Evolutionary conservation across 2,113 vertebrate genomes (phyloP).

Genomic region (Tetrao urogallus): DNA sequence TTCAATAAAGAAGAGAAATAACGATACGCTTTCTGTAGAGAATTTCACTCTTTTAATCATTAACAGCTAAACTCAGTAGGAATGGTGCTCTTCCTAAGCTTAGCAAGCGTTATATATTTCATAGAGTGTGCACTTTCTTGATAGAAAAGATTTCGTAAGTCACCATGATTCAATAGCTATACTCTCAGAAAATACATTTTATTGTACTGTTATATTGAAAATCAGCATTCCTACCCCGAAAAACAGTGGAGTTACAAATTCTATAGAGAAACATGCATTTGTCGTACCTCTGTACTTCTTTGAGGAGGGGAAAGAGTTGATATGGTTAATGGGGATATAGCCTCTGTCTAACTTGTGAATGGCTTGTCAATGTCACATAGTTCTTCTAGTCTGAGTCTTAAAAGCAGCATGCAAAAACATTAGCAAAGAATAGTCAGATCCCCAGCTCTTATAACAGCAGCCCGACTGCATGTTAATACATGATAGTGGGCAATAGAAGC

Average conservation of each 20-base stretch:
- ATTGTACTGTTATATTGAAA: neutral
- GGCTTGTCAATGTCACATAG: neutral
- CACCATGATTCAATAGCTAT: neutral
- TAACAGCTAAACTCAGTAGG: neutral
- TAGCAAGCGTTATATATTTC: neutral
- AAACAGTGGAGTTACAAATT: neutral
- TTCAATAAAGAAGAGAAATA: neutral
- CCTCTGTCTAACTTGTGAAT: neutral
- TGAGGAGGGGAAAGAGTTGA: neutral
- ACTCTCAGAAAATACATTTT: neutral
- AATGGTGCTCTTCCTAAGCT: neutral
- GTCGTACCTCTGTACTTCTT: neutral
- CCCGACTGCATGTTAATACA: neutral
- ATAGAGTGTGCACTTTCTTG: neutral
- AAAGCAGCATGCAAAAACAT: neutral
- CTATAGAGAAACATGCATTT: neutral
- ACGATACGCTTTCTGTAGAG: neutral
- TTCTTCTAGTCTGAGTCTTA: neutral
- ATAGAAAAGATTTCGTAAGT: neutral
- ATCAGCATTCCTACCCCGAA: neutral
- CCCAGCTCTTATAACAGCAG: neutral
- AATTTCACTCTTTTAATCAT: neutral
- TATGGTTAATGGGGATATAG: neutral
- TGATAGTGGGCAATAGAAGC: neutral
- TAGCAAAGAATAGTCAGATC: neutral